Evolutionary conservation across 2,888 invertebrate genomes (phyloP).

Genomic region (Pyrgus malvae): DNA sequence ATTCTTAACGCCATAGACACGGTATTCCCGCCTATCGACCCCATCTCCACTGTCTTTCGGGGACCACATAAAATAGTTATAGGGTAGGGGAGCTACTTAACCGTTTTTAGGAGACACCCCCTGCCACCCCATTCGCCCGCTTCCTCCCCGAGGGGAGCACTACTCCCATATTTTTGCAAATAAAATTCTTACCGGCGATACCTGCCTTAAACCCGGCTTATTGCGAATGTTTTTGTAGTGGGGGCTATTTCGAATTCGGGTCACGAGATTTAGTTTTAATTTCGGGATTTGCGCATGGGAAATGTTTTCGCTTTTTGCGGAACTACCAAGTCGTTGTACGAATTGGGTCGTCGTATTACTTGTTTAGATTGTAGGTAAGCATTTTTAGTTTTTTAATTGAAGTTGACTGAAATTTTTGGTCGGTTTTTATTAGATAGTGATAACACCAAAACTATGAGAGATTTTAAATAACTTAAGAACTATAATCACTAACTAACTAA

Average conservation of each 20-base stretch:
- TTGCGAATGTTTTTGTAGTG: conserved; percentile 68
- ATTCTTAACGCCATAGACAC: conserved; percentile 77
- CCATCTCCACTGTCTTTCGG: conserved; percentile 80
- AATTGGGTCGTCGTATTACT: too few species aligned
- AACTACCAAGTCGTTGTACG: not conserved
- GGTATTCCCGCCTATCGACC: conserved; percentile 76
- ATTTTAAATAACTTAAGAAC: too few species aligned
- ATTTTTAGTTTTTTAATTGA: too few species aligned
- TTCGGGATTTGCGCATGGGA: conserved; percentile 58
- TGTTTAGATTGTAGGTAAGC: too few species aligned
- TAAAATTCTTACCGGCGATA: conserved; percentile 74
- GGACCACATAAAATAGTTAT: conserved; percentile 82
- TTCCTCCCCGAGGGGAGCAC: conserved; percentile 63
- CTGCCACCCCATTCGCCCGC: conserved; percentile 69
- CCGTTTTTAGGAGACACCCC: conserved; percentile 82
- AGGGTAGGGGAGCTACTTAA: conserved; percentile 80
- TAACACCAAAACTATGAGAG: too few species aligned
- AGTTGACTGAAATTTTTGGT: too few species aligned
- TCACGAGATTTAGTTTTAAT: conserved; percentile 79
- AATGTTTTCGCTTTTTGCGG: conserved; percentile 59
- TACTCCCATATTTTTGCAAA: conserved; percentile 78
- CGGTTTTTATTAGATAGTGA: too few species aligned
- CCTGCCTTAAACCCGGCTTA: conserved; percentile 59
- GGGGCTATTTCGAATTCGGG: conserved; percentile 65
- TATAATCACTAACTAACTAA: too few species aligned